Percentiles rank a stretch among this genome's conserved stretches.
These are phyloP conservation scores for Anastatus disparis DNA, from an alignment of 1,140 invertebrate species.

Conservation along the genomic window DNA sequence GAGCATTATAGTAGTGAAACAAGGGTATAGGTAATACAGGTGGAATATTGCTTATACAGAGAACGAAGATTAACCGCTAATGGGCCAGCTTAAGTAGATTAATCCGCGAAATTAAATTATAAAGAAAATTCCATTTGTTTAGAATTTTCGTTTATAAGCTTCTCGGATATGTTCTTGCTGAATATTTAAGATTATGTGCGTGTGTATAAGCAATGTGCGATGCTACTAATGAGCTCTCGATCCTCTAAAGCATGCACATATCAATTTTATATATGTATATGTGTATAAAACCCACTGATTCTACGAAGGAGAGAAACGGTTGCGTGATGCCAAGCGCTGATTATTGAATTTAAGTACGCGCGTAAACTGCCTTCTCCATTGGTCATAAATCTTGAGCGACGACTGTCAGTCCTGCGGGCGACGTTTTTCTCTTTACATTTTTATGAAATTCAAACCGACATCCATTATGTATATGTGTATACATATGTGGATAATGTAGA, in stretches of 20 bases:
- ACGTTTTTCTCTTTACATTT: slow-evolving; percentile 6
- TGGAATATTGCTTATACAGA: too few relatives aligned
- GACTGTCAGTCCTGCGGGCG: slow-evolving; percentile 4
- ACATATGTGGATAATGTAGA: too few relatives aligned
- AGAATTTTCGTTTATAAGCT: slow-evolving; percentile 22
- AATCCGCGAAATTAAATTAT: slow-evolving; percentile 55
- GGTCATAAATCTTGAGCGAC: slow-evolving; percentile 14
- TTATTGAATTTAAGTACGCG: slow-evolving; percentile 34
- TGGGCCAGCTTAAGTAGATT: slow-evolving; percentile 57
- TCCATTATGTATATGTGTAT: background rate
- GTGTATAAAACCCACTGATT: background rate
- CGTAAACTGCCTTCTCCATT: slow-evolving; percentile 1
- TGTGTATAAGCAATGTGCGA: background rate
- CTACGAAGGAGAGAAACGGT: slow-evolving; percentile 7
- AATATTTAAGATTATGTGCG: background rate
- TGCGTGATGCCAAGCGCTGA: slow-evolving; percentile 15
- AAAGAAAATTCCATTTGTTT: slow-evolving; percentile 55
- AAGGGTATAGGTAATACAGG: too few relatives aligned
- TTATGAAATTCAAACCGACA: background rate
- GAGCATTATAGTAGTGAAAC: slow-evolving; percentile 39
- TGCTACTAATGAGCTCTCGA: slow-evolving; percentile 7
- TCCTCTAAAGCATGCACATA: background rate
- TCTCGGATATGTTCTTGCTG: too few relatives aligned
- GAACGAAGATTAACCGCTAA: slow-evolving; percentile 51
- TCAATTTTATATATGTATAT: too few relatives aligned